phyloP scores from a whole-genome alignment of 2,888 invertebrate genomes.

The Zeuzera pyrina region DNA sequence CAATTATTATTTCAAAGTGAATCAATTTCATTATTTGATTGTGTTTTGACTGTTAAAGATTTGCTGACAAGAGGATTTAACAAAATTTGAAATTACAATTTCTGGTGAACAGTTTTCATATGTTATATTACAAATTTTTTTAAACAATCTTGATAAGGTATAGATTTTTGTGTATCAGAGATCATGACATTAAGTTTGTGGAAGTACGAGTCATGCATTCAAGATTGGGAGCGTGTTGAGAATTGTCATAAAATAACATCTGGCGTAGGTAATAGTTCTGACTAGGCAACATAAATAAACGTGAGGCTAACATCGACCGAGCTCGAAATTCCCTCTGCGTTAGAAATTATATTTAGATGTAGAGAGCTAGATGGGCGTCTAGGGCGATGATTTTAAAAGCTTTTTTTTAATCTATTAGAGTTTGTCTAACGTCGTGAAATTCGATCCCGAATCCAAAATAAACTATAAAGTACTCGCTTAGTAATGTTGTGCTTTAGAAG shows the following conservation, averaged over 20 bases:
- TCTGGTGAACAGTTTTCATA: no score
- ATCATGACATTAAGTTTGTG: no score
- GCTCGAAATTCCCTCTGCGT: slow-evolving; percentile 18
- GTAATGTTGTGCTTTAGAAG: no score
- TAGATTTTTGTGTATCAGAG: no score
- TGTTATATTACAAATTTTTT: no score
- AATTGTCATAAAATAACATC: slow-evolving; percentile 67
- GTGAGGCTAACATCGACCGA: slow-evolving; percentile 37
- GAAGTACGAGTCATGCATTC: slow-evolving; percentile 21
- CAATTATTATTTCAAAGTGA: slow-evolving; percentile 23
- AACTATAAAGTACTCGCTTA: no score
- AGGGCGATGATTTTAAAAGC: no score
- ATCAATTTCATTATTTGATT: slow-evolving; percentile 17
- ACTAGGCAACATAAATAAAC: slow-evolving; percentile 68
- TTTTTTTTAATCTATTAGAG: no score
- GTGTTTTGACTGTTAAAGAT: slow-evolving; percentile 17
- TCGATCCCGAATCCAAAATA: no score
- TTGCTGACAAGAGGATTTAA: not conserved
- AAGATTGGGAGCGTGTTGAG: slow-evolving; percentile 43
- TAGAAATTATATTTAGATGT: slow-evolving; percentile 21
- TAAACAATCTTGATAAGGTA: no score
- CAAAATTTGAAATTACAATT: no score
- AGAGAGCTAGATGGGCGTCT: not conserved
- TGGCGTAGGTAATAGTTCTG: slow-evolving; percentile 63
- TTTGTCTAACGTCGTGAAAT: no score